Percentiles rank a stretch among this genome's conserved stretches.
Evolutionary conservation across 2,113 vertebrate genomes (phyloP).

Genomic region (Malurus melanocephalus): DNA sequence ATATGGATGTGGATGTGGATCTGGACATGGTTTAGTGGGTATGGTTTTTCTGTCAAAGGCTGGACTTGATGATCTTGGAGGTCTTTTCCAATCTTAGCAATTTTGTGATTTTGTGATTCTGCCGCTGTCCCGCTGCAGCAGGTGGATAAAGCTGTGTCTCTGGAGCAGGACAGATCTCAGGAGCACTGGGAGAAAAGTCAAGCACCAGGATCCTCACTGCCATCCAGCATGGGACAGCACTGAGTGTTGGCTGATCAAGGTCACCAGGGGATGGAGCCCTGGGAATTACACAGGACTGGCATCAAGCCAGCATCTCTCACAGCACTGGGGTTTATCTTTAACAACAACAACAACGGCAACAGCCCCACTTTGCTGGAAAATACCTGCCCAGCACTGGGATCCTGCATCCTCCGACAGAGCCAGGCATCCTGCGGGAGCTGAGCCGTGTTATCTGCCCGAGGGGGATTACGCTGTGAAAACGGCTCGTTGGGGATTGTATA

Average conservation of each 20-base stretch:
- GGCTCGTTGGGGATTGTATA: constrained; percentile 38
- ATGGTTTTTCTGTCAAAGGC: background rate
- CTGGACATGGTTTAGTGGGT: background rate
- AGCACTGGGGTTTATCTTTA: background rate
- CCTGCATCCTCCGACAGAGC: background rate
- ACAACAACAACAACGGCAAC: background rate
- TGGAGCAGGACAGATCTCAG: background rate
- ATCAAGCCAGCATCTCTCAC: background rate
- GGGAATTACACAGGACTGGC: background rate
- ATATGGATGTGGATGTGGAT: background rate
- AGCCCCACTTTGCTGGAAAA: background rate
- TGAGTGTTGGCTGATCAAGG: background rate
- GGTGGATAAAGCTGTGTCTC: background rate
- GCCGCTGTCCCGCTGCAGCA: background rate
- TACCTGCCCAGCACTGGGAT: background rate
- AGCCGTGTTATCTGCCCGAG: constrained; percentile 9
- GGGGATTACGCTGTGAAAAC: constrained; percentile 28
- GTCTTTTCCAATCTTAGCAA: background rate
- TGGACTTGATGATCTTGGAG: background rate
- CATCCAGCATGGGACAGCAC: background rate
- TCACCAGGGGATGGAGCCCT: background rate
- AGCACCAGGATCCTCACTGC: background rate
- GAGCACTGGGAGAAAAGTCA: background rate
- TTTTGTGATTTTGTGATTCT: background rate
- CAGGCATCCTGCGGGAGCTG: background rate